Conservation (phyloP, 1,140 invertebrate genomes). For the Octopus bimaculoides region DNA sequence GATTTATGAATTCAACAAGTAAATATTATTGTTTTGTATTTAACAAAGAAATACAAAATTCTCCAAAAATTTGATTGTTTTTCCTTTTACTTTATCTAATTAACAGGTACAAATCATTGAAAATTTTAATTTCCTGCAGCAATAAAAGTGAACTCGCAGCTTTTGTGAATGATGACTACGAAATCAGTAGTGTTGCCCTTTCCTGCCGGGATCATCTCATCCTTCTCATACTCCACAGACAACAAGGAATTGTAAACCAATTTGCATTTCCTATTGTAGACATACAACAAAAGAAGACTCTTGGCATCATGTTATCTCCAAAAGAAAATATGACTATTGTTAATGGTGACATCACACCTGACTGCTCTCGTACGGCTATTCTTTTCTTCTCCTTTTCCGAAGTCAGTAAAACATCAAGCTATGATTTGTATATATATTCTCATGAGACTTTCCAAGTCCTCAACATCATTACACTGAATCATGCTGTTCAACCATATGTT, state of each 20-base stretch:
- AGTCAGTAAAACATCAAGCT: constrained; percentile 17
- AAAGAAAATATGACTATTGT: constrained; percentile 25
- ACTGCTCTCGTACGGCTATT: constrained; percentile 19
- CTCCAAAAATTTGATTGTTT: background rate
- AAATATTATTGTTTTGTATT: no score
- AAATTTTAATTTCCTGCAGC: background rate
- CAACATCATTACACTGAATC: constrained; percentile 22
- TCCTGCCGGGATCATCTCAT: constrained; percentile 12
- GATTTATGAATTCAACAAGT: no score
- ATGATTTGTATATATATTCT: constrained; percentile 28
- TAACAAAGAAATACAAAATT: no score
- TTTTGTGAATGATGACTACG: constrained; percentile 15
- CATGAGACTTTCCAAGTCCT: constrained; percentile 20
- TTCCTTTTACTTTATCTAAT: background rate
- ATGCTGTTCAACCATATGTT: constrained; percentile 31
- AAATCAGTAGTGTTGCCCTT: constrained; percentile 13
- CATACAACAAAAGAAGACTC: constrained; percentile 9
- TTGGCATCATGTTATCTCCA: constrained; percentile 17
- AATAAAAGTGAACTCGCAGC: background rate
- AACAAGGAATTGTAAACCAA: constrained; percentile 15
- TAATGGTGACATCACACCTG: constrained; percentile 24
- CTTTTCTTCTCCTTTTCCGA: constrained; percentile 20
- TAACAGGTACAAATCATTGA: background rate
- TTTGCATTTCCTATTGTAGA: constrained; percentile 21
- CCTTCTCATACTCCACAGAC: constrained; percentile 18